Percentiles rank a stretch among this genome's conserved stretches.
phyloP scores from a whole-genome alignment of 2,113 vertebrate species.

The Aegotheles bennettii region DNA sequence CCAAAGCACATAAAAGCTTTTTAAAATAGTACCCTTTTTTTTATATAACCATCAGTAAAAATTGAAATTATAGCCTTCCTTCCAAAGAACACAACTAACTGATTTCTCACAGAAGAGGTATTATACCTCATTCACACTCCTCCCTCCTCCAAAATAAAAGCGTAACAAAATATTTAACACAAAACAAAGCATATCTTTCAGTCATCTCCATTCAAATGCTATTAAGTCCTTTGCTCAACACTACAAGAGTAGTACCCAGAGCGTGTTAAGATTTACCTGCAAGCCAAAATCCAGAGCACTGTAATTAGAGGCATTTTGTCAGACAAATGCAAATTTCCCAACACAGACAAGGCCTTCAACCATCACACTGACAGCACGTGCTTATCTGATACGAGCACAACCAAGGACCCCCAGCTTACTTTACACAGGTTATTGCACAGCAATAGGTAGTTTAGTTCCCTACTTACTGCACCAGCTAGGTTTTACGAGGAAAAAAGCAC shows the following conservation, averaged over 20 bases:
- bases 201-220: neutral
- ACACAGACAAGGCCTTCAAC: neutral
- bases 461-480: neutral
- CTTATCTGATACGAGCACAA: neutral
- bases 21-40: neutral
- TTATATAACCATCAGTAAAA: conserved; percentile 10
- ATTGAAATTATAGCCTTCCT: conserved; percentile 19
- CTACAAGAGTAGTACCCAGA: neutral
- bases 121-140: neutral
- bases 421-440: neutral
- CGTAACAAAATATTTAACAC: neutral
- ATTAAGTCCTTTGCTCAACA: neutral
- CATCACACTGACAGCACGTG: neutral
- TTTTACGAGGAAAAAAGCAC: neutral
- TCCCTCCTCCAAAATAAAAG: neutral
- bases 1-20: conserved; percentile 8
- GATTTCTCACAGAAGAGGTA: neutral
- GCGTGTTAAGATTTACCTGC: neutral
- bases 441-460: neutral
- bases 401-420: neutral
- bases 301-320: neutral
- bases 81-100: neutral
- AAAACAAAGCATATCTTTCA: neutral
- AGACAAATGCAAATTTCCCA: neutral
- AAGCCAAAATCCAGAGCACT: neutral